Evolutionary conservation across 2,797 vertebrate species (phyloP), one percentile per base, ranked within the genome.

Genomic region (Enoplosus armatus): DNA sequence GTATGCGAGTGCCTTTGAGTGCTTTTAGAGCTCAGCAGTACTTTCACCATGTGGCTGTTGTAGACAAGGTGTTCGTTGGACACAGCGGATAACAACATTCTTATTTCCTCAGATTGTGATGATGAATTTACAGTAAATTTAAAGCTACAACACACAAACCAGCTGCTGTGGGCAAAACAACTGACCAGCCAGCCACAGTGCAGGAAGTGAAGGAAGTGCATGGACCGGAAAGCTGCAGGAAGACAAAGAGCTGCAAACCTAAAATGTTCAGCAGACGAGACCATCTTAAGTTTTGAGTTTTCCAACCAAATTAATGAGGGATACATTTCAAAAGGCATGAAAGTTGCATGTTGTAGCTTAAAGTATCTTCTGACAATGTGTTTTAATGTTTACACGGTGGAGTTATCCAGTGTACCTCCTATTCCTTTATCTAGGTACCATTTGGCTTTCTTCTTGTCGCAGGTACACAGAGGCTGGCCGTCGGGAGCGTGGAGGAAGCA

Each of bases 381-480:
- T 43, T 26, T 61, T 11, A 7, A 26, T 65, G 45, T 66, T 56
- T 0, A 58, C 43, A 56, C 8, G 6, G 39, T 2, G 37, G 18
- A 29, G 56, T 79, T 65, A 31, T 63, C 37, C 41, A 9, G 61
- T 85, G 66, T 86, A 99, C 98, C 98, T 97, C 97, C 98, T 70
- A 99, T 99, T 75, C 97, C 97, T 94, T 99, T 99, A 87, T 99
- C 97, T 77, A 99, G 93, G 90, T 99, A 99, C 98, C 98, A 99
- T 82, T 97, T 97, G 84, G 98, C 98, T 89, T 99, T 99, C 94
- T 98, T 99, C 92, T 97, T 96, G 94, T 99, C 98, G 71, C 98
- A 99, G 29, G 98, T 99, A 76, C 98, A 99, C 53, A 99, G 95
- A 1, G 97, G 98, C 83, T 99, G 97, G 45, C 97, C 97, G 16